Evolutionary conservation across 2,888 invertebrate species (phyloP), one percentile per base, ranked within the genome.

Genomic region (Gandaritis pyraliata): DNA sequence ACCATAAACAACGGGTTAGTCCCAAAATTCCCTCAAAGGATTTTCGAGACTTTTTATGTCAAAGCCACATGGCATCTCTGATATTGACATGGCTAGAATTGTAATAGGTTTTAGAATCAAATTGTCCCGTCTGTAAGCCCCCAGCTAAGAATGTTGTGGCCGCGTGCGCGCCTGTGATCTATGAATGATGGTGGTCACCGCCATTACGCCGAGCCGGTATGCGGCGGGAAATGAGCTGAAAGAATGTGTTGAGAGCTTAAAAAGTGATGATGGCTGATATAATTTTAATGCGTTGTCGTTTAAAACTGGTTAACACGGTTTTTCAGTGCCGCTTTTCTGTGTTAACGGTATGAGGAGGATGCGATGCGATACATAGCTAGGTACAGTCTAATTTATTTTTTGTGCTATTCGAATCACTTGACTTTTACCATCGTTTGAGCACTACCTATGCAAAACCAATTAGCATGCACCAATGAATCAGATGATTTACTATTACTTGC

Each of bases 121-220:
- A 53, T 59, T 45, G 10, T 53, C 50, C 30, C 52, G 69, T 71
- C 58, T 64, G 46, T 16, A n/a, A 18, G 2, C n/a, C 48, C 33
- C 33, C 7, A 46, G 10, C 5, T 11, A 54, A 60, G 69, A 71
- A 71, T 71, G 62, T 41, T 62, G 66, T 56, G 67, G 68, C 68
- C 69, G 71, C 68, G 70, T 66, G 74, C 72, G 70, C 69, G 69
- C 72, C 69, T 77, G 74, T 81, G 77, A 80, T 79, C 78, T 76
- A 75, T 76, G 75, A 73, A 70, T 69, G 76, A 73, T 76, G 75
- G 77, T 63, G 72, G 77, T 74, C 75, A 65, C 76, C 74, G 65
- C 74, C 76, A 82, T 82, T 82, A 82, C 74, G 52, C 50, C 66
- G 78, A 83, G 52, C 50, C 66, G 78, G 83, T 75, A 82, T 82